Evolutionary conservation across 2,888 invertebrate genomes (phyloP).

Genomic region (Xylophagus ater): DNA sequence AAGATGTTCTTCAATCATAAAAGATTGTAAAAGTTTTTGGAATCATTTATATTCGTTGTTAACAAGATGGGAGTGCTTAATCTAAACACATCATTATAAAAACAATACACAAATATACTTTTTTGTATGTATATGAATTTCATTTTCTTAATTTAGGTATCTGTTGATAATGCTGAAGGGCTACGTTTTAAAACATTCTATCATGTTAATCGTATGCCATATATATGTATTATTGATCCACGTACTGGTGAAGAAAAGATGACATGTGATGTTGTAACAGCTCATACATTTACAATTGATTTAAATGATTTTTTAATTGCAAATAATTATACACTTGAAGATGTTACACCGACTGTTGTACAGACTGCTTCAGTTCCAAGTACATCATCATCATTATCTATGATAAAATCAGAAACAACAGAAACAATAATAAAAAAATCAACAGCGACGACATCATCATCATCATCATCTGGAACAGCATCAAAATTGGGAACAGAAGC

Average conservation of each 20-base stretch:
- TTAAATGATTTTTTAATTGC: slow-evolving; percentile 12
- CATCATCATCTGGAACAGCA: background rate
- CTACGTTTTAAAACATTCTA: slow-evolving; percentile 53
- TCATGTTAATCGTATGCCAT: slow-evolving; percentile 48
- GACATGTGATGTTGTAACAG: slow-evolving; percentile 26
- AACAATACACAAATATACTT: background rate
- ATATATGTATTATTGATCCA: slow-evolving; percentile 55
- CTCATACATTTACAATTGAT: slow-evolving; percentile 24
- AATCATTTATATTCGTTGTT: background rate
- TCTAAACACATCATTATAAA: background rate
- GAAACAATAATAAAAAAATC: background rate
- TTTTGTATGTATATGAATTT: background rate
- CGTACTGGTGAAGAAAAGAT: slow-evolving; percentile 51
- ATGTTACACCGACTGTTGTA: background rate
- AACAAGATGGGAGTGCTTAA: background rate
- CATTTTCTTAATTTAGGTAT: slow-evolving; percentile 20
- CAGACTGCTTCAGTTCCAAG: too few relatives aligned
- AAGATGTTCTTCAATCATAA: background rate
- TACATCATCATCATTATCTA: background rate
- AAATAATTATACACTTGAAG: background rate
- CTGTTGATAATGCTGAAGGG: slow-evolving; percentile 45
- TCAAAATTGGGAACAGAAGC: background rate
- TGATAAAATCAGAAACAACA: background rate
- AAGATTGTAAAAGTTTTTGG: background rate
- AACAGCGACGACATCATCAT: background rate